Evolutionary conservation across 1,140 invertebrate genomes (phyloP).

Genomic region (Anastrepha obliqua): DNA sequence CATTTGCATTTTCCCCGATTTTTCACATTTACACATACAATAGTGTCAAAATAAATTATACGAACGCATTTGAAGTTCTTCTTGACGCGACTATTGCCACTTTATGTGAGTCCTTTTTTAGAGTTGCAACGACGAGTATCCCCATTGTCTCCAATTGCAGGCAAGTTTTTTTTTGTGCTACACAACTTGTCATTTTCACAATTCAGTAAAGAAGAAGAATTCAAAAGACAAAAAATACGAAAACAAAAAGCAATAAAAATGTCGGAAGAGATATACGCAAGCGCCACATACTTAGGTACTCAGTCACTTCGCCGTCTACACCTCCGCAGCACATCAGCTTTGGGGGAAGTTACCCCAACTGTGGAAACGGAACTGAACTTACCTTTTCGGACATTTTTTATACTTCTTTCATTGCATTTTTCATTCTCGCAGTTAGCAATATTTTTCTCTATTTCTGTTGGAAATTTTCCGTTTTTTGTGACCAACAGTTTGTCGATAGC

Average conservation of each 20-base stretch:
- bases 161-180: background rate
- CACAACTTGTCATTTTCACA: constrained; percentile 2
- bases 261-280: constrained; percentile 31
- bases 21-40: too few relatives aligned
- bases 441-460: background rate
- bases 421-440: background rate
- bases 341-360: background rate
- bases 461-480: background rate
- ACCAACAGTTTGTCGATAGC: background rate
- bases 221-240: background rate
- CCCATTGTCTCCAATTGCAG: background rate
- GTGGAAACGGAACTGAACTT: background rate
- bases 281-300: background rate
- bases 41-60: too few relatives aligned
- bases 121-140: too few relatives aligned
- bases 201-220: too few relatives aligned
- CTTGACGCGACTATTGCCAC: too few relatives aligned
- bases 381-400: background rate
- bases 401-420: background rate
- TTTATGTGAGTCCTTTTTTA: too few relatives aligned
- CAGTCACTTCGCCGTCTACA: constrained; percentile 32
- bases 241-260: constrained; percentile 28
- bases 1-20: too few relatives aligned
- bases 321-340: background rate
- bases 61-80: too few relatives aligned